Evolutionary conservation across 2,113 vertebrate genomes (phyloP).

Genomic region (Camelus dromedarius): DNA sequence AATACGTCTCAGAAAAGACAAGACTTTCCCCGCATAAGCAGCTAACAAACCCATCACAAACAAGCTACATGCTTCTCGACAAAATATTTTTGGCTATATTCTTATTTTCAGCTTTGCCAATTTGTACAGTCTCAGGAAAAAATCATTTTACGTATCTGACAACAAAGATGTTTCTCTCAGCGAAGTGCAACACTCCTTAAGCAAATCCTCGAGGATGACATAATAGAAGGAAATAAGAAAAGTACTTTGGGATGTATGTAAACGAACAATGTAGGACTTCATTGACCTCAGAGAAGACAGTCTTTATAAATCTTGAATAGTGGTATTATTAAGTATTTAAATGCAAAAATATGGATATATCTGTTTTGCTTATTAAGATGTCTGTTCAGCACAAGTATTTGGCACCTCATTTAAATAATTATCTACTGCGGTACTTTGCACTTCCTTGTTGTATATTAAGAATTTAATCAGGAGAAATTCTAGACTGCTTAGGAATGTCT

Average conservation of each 20-base stretch:
- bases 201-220: neutral
- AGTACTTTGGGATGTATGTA: neutral
- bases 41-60: conserved; percentile 30
- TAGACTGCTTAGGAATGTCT: conserved; percentile 56
- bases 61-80: neutral
- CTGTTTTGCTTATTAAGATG: conserved; percentile 71
- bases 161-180: conserved; percentile 60
- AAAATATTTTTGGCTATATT: conserved; percentile 19
- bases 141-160: conserved; percentile 52
- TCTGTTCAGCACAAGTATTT: conserved; percentile 56
- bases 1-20: neutral
- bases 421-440: neutral
- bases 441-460: conserved; percentile 40
- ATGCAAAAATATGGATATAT: conserved; percentile 70
- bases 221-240: conserved; percentile 64
- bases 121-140: conserved; percentile 23
- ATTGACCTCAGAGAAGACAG: conserved; percentile 54
- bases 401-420: conserved; percentile 74
- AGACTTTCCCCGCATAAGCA: neutral
- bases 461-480: conserved; percentile 68
- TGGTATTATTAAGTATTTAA: conserved; percentile 68
- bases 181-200: conserved; percentile 5
- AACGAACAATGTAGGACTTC: neutral
- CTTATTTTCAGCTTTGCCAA: neutral
- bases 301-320: conserved; percentile 52